Evolutionary conservation across 2,113 vertebrate genomes (phyloP).

Genomic region (Gallinago media): DNA sequence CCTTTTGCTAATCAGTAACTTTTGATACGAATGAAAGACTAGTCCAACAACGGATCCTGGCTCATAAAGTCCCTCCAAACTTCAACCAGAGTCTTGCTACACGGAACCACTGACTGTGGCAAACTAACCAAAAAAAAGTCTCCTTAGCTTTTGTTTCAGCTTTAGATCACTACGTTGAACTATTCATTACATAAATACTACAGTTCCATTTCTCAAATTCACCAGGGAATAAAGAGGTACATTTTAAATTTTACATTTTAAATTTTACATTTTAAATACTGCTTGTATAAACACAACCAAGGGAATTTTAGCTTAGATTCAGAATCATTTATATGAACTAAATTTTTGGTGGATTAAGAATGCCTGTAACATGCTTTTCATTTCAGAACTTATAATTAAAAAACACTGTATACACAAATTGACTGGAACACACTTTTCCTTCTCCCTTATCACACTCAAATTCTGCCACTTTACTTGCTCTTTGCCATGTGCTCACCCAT

Average conservation of each 20-base stretch:
- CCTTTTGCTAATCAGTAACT: not conserved
- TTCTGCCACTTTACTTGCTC: not conserved
- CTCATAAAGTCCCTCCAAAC: not conserved
- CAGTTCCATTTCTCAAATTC: not conserved
- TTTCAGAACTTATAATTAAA: conserved; percentile 23
- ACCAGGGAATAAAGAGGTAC: not conserved
- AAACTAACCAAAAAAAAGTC: not conserved
- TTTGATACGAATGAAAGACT: not conserved
- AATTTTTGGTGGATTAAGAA: not conserved
- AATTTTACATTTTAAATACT: not conserved
- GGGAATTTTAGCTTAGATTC: not conserved
- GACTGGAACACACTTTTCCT: not conserved
- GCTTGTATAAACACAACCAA: not conserved
- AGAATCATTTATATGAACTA: not conserved
- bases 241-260: not conserved
- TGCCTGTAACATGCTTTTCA: not conserved
- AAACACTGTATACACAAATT: not conserved
- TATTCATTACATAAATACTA: not conserved
- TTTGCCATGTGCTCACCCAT: not conserved
- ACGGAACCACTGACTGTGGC: not conserved
- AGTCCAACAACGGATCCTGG: not conserved
- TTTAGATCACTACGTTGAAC: not conserved
- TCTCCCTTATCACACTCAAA: not conserved
- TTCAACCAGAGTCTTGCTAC: not conserved
- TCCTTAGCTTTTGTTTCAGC: not conserved